A percentile compares a stretch with the other conserved stretches of the same genome.
phyloP scores from a whole-genome alignment of 2,113 vertebrate genomes.

The Rhea americana region DNA sequence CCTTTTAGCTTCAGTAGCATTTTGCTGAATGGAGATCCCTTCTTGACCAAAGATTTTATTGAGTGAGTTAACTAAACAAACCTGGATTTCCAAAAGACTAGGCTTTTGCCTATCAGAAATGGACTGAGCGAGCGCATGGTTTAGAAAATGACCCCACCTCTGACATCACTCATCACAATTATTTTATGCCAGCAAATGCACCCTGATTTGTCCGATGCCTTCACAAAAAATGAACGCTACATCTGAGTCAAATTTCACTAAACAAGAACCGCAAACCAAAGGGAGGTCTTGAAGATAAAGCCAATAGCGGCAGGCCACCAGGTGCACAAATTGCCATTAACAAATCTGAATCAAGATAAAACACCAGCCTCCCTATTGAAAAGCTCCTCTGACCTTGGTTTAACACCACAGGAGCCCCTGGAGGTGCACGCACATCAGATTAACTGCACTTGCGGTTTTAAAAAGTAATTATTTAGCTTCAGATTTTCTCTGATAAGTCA shows the following conservation, averaged over 20 bases:
- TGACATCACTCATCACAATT: not conserved
- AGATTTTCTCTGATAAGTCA: not conserved
- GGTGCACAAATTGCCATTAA: not conserved
- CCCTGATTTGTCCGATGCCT: not conserved
- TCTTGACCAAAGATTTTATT: not conserved
- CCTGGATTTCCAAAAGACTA: not conserved
- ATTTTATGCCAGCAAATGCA: not conserved
- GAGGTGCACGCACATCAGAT: not conserved
- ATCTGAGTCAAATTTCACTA: not conserved
- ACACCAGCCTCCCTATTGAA: not conserved
- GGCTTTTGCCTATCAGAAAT: not conserved
- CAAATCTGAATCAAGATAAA: not conserved
- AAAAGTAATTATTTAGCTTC: not conserved
- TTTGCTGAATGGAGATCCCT: not conserved
- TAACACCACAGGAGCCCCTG: not conserved
- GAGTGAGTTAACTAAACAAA: conserved; percentile 4
- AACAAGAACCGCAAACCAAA: not conserved
- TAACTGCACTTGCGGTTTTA: not conserved
- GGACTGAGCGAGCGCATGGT: not conserved
- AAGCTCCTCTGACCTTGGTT: not conserved
- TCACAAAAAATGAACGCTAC: not conserved
- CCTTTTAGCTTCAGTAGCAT: not conserved
- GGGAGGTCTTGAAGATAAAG: not conserved
- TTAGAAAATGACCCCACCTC: not conserved
- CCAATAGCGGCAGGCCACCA: not conserved